Conservation (phyloP, 2,797 vertebrate species). For the Choloepus didactylus region DNA sequence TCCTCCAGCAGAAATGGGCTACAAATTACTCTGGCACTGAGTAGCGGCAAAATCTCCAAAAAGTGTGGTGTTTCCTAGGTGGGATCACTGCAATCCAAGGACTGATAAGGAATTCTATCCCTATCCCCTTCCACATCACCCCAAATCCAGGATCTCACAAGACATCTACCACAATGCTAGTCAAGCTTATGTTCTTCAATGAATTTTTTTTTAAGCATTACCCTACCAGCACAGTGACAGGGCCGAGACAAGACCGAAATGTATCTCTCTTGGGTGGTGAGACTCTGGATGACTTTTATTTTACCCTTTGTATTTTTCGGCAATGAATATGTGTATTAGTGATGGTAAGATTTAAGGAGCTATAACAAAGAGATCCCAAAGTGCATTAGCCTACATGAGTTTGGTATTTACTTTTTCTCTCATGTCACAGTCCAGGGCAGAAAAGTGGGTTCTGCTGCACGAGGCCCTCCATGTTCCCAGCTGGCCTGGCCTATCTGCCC, state of each 20-base stretch:
- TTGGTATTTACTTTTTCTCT: not conserved
- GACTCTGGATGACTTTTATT: not conserved
- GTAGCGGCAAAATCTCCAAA: not conserved
- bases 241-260: not conserved
- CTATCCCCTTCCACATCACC: not conserved
- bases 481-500: not conserved
- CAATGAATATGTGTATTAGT: not conserved
- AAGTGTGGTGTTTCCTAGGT: not conserved
- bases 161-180: not conserved
- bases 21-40: not conserved
- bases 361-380: not conserved
- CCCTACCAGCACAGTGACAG: not conserved
- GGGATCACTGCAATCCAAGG: not conserved
- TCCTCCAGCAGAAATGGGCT: not conserved
- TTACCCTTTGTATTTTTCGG: not conserved
- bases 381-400: not conserved
- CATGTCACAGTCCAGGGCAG: not conserved
- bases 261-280: not conserved
- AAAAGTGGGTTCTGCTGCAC: not conserved
- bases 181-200: not conserved
- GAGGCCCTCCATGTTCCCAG: not conserved
- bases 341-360: not conserved
- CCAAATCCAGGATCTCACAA: not conserved
- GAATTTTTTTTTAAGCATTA: not conserved
- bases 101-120: not conserved